Evolutionary conservation across 2,113 vertebrate genomes (phyloP).

Genomic region (Ia io): DNA sequence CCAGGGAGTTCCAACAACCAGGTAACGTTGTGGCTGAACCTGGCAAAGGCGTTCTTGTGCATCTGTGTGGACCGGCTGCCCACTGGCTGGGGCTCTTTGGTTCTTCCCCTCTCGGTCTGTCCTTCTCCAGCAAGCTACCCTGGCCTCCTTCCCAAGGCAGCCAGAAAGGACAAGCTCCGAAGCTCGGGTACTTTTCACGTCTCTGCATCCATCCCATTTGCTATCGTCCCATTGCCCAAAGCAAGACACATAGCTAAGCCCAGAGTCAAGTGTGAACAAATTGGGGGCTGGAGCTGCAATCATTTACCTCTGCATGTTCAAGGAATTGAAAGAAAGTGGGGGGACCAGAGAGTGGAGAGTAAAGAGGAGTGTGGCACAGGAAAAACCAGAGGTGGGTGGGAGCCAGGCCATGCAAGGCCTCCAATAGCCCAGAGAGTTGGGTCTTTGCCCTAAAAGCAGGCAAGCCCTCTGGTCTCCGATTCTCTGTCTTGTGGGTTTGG

Average conservation of each 20-base stretch:
- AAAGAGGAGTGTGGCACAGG: rapidly evolving
- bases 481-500: background rate
- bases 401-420: rapidly evolving
- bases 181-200: background rate
- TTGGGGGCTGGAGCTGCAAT: too few relatives aligned
- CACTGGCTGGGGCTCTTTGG: too few relatives aligned
- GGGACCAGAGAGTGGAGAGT: background rate
- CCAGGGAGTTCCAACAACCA: background rate
- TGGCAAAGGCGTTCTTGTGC: background rate
- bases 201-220: background rate
- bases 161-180: background rate
- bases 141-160: background rate
- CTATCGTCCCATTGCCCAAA: background rate
- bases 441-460: background rate
- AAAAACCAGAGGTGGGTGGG: background rate
- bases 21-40: too few relatives aligned
- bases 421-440: background rate
- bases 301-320: background rate
- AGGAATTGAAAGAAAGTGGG: background rate
- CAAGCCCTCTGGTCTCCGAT: background rate
- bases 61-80: background rate
- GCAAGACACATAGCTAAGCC: background rate
- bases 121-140: background rate
- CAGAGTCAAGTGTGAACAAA: too few relatives aligned
- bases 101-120: background rate